Evolutionary conservation across 2,113 vertebrate species (phyloP).

Genomic region (Dicrurus megarhynchus): DNA sequence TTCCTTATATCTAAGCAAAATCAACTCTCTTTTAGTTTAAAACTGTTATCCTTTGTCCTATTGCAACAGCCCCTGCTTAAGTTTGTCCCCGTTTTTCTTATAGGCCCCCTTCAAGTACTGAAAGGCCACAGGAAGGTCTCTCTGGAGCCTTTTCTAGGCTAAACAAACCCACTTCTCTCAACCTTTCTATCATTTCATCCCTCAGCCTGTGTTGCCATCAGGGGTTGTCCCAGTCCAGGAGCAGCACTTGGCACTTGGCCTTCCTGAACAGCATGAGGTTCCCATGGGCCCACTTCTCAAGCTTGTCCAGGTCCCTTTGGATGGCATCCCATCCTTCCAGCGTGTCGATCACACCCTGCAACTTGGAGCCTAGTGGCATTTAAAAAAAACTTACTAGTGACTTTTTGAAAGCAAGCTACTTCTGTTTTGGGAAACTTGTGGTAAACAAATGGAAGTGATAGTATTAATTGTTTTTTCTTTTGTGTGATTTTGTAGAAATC

Average conservation of each 20-base stretch:
- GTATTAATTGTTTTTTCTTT: not conserved
- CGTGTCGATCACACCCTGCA: rapidly evolving
- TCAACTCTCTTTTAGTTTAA: not conserved
- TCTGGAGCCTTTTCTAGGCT: not conserved
- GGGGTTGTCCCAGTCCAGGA: not conserved
- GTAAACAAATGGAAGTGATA: not conserved
- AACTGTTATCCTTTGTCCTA: not conserved
- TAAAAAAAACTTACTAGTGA: not conserved
- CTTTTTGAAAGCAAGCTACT: not conserved
- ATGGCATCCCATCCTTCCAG: not conserved
- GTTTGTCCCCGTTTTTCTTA: not conserved
- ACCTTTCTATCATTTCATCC: rapidly evolving
- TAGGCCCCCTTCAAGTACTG: not conserved
- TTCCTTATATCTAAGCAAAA: not conserved
- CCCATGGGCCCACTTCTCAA: rapidly evolving
- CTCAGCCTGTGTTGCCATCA: not conserved
- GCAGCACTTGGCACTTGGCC: not conserved
- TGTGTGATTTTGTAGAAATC: not conserved
- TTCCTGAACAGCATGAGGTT: rapidly evolving
- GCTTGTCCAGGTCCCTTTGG: not conserved
- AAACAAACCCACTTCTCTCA: not conserved
- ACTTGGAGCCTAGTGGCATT: not conserved
- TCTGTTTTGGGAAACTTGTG: not conserved
- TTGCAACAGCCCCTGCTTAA: no score
- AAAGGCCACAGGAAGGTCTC: no score